Conservation (phyloP, 2,888 invertebrate genomes). For the Parasteatoda lunata region DNA sequence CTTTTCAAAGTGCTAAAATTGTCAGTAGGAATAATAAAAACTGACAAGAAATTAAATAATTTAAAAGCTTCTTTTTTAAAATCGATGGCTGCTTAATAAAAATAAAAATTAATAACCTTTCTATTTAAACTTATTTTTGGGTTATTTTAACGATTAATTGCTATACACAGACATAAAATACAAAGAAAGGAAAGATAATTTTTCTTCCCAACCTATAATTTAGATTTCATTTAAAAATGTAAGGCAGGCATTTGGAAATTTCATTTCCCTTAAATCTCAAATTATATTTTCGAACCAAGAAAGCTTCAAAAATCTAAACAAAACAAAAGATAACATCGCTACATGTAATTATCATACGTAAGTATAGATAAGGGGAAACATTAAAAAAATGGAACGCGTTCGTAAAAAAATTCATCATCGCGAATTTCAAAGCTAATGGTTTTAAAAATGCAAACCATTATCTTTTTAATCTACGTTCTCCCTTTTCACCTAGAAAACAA, state of each 20-base stretch:
- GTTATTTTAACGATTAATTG: no score
- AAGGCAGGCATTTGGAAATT: background rate
- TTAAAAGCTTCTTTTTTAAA: no score
- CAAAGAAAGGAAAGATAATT: background rate
- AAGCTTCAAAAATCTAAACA: constrained; percentile 17
- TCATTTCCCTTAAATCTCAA: background rate
- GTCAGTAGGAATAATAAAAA: no score
- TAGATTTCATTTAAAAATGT: constrained; percentile 25
- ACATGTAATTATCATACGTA: constrained; percentile 25
- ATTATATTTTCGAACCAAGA: background rate
- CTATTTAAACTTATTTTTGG: no score
- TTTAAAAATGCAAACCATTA: constrained; percentile 44
- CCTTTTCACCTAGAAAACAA: background rate
- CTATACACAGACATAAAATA: background rate
- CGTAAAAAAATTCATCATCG: constrained; percentile 13
- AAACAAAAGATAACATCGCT: constrained; percentile 15
- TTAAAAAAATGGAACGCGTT: background rate
- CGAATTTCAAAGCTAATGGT: constrained; percentile 44
- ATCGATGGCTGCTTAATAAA: no score
- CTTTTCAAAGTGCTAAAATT: no score
- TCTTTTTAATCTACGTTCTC: constrained; percentile 37
- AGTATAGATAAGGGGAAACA: background rate
- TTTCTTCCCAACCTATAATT: constrained; percentile 19
- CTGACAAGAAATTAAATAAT: no score
- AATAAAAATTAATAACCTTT: no score